Conservation (phyloP, 2,113 vertebrate genomes). For the Quiscalus mexicanus region DNA sequence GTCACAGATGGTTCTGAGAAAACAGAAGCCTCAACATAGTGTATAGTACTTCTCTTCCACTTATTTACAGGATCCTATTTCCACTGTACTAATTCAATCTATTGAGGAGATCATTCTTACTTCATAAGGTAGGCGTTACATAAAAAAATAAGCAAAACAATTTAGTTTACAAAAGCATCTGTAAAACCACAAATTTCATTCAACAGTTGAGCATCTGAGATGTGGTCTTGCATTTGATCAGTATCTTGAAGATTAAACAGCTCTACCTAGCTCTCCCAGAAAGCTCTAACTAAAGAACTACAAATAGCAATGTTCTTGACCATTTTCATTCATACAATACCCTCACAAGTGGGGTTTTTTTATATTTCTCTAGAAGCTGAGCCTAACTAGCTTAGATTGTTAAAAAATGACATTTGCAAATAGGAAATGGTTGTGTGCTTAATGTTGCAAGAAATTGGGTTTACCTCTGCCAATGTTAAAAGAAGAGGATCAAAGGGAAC, state of each 20-base stretch:
- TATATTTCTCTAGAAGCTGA: not conserved
- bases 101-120: not conserved
- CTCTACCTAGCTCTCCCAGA: not conserved
- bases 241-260: not conserved
- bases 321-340: not conserved
- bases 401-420: not conserved
- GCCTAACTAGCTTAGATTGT: not conserved
- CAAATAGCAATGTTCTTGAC: not conserved
- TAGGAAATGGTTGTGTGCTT: not conserved
- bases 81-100: not conserved
- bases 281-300: not conserved
- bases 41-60: not conserved
- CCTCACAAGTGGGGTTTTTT: not conserved
- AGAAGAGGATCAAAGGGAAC: slow-evolving; percentile 84
- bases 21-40: not conserved
- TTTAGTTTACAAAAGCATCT: not conserved
- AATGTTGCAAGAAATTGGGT: not conserved
- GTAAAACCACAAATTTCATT: not conserved
- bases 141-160: not conserved
- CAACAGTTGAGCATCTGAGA: not conserved
- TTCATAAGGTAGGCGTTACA: not conserved
- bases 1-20: not conserved
- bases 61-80: not conserved
- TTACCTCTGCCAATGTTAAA: slow-evolving; percentile 82
- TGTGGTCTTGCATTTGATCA: not conserved